Evolutionary conservation across 2,888 invertebrate species (phyloP), one percentile per base, ranked within the genome.

Genomic region (Ectemnius continuus): DNA sequence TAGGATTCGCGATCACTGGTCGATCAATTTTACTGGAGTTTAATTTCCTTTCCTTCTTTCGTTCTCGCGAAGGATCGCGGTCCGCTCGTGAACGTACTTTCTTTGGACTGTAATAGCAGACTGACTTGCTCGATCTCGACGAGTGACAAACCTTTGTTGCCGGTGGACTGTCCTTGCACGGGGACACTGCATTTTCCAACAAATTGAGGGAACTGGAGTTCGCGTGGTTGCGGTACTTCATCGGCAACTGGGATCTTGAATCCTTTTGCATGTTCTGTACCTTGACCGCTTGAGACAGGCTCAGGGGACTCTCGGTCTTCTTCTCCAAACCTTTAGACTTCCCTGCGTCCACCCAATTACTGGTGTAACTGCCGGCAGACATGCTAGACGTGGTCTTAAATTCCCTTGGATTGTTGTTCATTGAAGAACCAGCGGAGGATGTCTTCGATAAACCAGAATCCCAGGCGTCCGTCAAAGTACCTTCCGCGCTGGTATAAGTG

Each of bases 101-200:
- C 70, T 91, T 91, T 0, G 90, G 87, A 28, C 84, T 86, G 69
- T 84, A 88, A 67, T 87, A 87, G 20, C 79, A 81, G 6, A 87
- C 36, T 0, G 76, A 72, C 14, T 66, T 71, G 6, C 20, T 65
- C 1, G 23, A 28, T 0, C 59, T 46, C 0, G 60, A 26, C 1
- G 70, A 48, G 36, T 36, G 36, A 36, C 0, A 14, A 0, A 87
- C 26, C 26, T 89, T 88, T 1, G 74, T 71, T 0, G 88, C 86
- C 0, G 91, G 90, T 0, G 90, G 91, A 61, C 89, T 90, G 58
- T 91, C 90, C 18, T 88, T 88, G 70, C 88, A 87, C 0, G 90
- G 90, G 0, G 90, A 90, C 0, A 87, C 77, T 0, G 87, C 89
- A 58, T 90, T 88, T 0, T 90, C 90, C n/a, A 91, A 59, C 0